These are phyloP conservation scores for Zygothrica quintamaculata DNA, from an alignment of 2,888 invertebrate genomes.

Conservation along the genomic window DNA sequence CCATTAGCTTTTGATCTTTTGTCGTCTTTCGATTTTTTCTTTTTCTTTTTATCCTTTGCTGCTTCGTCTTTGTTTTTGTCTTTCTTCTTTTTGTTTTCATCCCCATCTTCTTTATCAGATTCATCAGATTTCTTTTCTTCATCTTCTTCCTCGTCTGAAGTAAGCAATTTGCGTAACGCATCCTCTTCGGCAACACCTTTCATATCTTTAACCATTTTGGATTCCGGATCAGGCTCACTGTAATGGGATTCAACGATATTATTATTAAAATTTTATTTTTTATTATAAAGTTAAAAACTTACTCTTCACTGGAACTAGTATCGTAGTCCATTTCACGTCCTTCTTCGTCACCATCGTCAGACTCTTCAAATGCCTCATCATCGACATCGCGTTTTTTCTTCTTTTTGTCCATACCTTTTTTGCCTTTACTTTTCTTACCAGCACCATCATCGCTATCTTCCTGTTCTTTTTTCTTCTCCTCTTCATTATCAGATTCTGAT, in stretches of 20 bases:
- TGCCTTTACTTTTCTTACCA: conserved; percentile 88
- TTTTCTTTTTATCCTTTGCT: conserved; percentile 87
- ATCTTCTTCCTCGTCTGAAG: conserved; percentile 94
- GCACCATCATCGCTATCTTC: conserved; percentile 87
- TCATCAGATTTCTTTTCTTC: conserved; percentile 92
- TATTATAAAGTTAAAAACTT: conserved; percentile 36
- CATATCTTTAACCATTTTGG: conserved; percentile 91
- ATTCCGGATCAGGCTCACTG: conserved; percentile 90
- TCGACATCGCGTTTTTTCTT: conserved; percentile 92
- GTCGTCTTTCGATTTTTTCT: conserved; percentile 87
- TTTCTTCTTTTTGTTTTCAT: conserved; percentile 90
- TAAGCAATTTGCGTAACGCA: conserved; percentile 92
- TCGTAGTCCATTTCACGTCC: conserved; percentile 97
- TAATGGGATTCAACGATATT: conserved; percentile 1
- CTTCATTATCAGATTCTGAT: conserved; percentile 89
- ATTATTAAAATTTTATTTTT: conserved; percentile 48
- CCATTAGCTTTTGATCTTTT: conserved; percentile 85
- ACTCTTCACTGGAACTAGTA: conserved; percentile 92
- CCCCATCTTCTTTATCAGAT: conserved; percentile 89
- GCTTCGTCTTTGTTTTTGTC: conserved; percentile 85
- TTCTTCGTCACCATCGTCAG: conserved; percentile 98
- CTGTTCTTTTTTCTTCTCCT: conserved; percentile 88
- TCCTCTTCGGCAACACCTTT: conserved; percentile 96
- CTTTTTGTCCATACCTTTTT: conserved; percentile 86
- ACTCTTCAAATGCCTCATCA: conserved; percentile 96